Percentiles rank a stretch among this genome's conserved stretches.
Evolutionary conservation across 1,140 invertebrate species (phyloP).

Genomic region (Rhynchophorus ferrugineus): DNA sequence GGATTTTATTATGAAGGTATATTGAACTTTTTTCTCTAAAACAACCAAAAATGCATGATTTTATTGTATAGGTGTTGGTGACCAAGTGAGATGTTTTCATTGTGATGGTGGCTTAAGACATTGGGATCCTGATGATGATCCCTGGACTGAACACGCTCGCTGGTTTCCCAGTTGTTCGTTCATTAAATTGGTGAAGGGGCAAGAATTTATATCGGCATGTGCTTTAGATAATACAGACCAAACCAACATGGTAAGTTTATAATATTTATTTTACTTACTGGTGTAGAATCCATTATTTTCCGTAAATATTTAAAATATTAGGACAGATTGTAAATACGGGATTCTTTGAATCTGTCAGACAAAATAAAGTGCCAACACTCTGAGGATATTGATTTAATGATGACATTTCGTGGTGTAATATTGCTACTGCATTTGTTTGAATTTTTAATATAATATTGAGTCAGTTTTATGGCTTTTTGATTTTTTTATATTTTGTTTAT

Average conservation of each 20-base stretch:
- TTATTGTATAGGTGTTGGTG: slow-evolving; percentile 44
- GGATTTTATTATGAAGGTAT: slow-evolving; percentile 68
- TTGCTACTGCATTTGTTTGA: too few species aligned
- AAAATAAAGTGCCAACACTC: too few species aligned
- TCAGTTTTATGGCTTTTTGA: too few species aligned
- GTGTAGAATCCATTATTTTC: too few species aligned
- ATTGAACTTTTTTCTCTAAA: neutral
- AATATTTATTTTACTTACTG: neutral
- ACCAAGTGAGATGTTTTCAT: slow-evolving; percentile 84
- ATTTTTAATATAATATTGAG: too few species aligned
- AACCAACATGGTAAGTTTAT: slow-evolving; percentile 16
- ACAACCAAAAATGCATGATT: neutral
- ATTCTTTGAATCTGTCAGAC: too few species aligned
- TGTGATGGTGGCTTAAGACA: slow-evolving; percentile 80
- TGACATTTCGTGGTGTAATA: too few species aligned
- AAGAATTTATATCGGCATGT: slow-evolving; percentile 61
- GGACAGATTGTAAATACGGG: too few species aligned
- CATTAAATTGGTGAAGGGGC: slow-evolving; percentile 69
- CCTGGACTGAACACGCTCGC: slow-evolving; percentile 83
- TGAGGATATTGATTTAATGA: too few species aligned
- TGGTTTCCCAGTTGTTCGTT: slow-evolving; percentile 84
- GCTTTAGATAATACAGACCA: slow-evolving; percentile 20
- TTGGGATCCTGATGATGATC: slow-evolving; percentile 79
- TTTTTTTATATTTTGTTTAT: too few species aligned
- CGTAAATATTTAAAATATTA: too few species aligned